Evolutionary conservation across 2,888 invertebrate species (phyloP).

Genomic region (Seira ritae): DNA sequence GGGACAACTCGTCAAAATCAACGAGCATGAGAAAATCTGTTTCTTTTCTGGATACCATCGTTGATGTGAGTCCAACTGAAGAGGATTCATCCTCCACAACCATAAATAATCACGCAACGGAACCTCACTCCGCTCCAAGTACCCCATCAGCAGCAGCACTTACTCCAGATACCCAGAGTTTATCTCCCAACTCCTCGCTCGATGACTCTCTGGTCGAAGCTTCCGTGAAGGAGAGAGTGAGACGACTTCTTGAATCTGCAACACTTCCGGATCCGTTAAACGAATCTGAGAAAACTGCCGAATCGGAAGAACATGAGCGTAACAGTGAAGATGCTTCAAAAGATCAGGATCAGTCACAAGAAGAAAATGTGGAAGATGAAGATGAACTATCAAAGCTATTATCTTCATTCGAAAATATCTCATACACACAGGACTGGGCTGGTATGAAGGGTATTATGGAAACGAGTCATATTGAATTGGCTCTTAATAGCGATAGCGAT

Average conservation of each 20-base stretch:
- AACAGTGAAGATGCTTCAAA: too few relatives aligned
- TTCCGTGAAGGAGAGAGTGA: constrained; percentile 40
- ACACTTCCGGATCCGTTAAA: too few relatives aligned
- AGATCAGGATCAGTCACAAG: too few relatives aligned
- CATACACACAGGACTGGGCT: constrained; percentile 40
- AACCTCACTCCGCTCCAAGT: neutral
- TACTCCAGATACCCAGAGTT: neutral
- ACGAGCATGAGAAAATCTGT: neutral
- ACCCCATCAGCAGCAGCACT: neutral
- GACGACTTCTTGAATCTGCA: constrained; percentile 27
- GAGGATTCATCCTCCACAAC: neutral
- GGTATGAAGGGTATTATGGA: constrained; percentile 59
- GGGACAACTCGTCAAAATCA: neutral
- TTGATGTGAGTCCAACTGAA: too few relatives aligned
- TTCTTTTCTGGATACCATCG: neutral
- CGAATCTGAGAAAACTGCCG: too few relatives aligned
- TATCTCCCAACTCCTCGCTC: neutral
- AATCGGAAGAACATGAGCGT: too few relatives aligned
- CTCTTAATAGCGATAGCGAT: constrained; percentile 50
- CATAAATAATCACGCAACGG: neutral
- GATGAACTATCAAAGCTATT: too few relatives aligned
- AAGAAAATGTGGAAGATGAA: too few relatives aligned
- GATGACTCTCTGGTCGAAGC: constrained; percentile 14
- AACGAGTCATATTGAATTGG: constrained; percentile 32
- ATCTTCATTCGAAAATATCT: constrained; percentile 23